These are phyloP conservation scores for Xanthorhoe designata DNA, from an alignment of 2,888 invertebrate genomes.

Conservation along the genomic window DNA sequence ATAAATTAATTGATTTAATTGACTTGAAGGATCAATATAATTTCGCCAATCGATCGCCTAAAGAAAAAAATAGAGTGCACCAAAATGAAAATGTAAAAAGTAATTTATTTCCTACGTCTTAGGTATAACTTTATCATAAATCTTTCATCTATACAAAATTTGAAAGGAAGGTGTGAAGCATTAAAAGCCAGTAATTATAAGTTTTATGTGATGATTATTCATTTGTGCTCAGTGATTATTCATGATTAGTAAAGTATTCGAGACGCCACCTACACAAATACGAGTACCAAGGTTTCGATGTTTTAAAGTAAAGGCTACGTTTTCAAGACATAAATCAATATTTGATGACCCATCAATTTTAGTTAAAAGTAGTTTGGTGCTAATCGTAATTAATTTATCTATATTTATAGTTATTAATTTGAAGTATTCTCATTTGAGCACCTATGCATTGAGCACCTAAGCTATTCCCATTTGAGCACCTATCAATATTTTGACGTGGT, in stretches of 20 bases:
- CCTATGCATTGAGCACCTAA: too few species aligned
- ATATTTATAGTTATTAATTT: background rate
- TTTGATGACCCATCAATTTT: slow-evolving; percentile 31
- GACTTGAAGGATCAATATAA: too few species aligned
- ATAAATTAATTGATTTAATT: too few species aligned
- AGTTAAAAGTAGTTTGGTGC: slow-evolving; percentile 13
- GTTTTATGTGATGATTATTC: slow-evolving; percentile 24
- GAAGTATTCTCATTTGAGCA: too few species aligned
- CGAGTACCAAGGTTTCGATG: slow-evolving; percentile 42
- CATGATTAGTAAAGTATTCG: slow-evolving; percentile 41
- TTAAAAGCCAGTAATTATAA: slow-evolving; percentile 21
- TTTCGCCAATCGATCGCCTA: too few species aligned
- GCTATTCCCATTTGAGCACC: too few species aligned
- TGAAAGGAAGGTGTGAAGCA: slow-evolving; percentile 10
- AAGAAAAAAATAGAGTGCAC: too few species aligned
- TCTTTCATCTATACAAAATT: background rate
- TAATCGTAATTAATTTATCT: background rate
- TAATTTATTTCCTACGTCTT: too few species aligned
- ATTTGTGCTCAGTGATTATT: slow-evolving; percentile 23
- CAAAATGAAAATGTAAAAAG: too few species aligned
- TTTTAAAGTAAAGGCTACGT: slow-evolving; percentile 23
- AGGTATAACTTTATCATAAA: too few species aligned
- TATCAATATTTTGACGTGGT: too few species aligned
- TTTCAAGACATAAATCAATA: slow-evolving; percentile 23
- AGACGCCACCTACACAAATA: slow-evolving; percentile 40